Evolutionary conservation across 2,888 invertebrate genomes (phyloP).

Genomic region (Heliconius aoede): DNA sequence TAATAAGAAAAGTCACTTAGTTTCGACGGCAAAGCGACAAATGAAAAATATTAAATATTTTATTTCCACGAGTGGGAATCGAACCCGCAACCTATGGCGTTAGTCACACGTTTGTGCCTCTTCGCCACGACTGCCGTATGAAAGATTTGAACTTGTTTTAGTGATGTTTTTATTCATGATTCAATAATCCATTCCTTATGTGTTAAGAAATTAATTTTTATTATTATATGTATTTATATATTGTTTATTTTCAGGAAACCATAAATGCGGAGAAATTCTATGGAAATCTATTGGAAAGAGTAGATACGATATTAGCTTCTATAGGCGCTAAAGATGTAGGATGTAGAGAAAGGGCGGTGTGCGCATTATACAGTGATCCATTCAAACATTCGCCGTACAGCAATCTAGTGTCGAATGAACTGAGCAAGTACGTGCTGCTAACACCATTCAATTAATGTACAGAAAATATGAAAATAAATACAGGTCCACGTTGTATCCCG

Average conservation of each 20-base stretch:
- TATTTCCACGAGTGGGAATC: too few relatives aligned
- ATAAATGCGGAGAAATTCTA: constrained; percentile 86
- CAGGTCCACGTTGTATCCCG: too few relatives aligned
- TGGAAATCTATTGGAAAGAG: constrained; percentile 89
- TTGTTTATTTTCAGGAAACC: constrained; percentile 63
- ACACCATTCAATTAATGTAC: too few relatives aligned
- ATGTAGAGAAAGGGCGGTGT: constrained; percentile 91
- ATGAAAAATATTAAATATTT: too few relatives aligned
- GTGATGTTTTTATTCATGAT: too few relatives aligned
- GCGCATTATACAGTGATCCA: constrained; percentile 93
- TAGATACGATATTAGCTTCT: constrained; percentile 89
- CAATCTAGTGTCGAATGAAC: constrained; percentile 92
- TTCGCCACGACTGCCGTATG: background rate
- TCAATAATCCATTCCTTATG: too few relatives aligned
- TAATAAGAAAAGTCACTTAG: background rate
- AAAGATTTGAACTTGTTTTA: too few relatives aligned
- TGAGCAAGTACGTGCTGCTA: constrained; percentile 93
- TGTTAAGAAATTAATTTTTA: too few relatives aligned
- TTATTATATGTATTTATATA: too few relatives aligned
- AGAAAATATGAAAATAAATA: too few relatives aligned
- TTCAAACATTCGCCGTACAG: constrained; percentile 92
- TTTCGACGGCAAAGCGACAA: too few relatives aligned
- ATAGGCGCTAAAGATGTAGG: constrained; percentile 88
- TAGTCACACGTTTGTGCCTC: background rate
- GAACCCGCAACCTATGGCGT: too few relatives aligned